Conservation (phyloP, 2,113 vertebrate species). For the Oryctolagus cuniculus region DNA sequence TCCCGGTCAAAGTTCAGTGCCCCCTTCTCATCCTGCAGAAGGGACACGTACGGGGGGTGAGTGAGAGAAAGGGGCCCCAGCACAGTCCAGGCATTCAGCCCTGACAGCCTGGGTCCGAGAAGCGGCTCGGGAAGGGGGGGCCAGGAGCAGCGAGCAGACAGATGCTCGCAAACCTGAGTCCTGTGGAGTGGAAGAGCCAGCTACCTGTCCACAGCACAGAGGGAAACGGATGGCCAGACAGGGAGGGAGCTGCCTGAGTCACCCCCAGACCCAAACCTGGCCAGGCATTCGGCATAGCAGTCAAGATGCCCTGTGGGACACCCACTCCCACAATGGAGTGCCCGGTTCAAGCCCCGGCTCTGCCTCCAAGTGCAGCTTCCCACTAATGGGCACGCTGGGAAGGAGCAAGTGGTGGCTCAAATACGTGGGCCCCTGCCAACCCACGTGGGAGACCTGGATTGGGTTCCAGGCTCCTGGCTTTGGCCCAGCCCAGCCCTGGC, state of each 20-base stretch:
- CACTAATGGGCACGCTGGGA: too few relatives aligned
- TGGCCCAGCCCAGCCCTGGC: too few relatives aligned
- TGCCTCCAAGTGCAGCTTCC: too few relatives aligned
- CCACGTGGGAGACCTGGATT: too few relatives aligned
- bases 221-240: neutral
- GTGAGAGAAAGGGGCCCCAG: neutral
- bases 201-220: neutral
- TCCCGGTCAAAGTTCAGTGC: slow-evolving; percentile 92
- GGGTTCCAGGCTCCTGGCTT: too few relatives aligned
- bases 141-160: neutral
- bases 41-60: rapidly evolving
- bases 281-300: too few relatives aligned
- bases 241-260: neutral
- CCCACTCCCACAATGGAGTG: too few relatives aligned
- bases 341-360: too few relatives aligned
- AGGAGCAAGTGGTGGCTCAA: too few relatives aligned
- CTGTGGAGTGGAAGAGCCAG: neutral
- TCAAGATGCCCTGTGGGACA: too few relatives aligned
- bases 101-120: rapidly evolving
- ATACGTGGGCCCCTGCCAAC: too few relatives aligned
- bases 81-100: neutral
- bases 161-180: neutral
- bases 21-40: slow-evolving; percentile 90
- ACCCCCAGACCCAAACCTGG: neutral
- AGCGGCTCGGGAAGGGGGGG: neutral